These are phyloP conservation scores for Poecile montanus DNA, from an alignment of 2,797 vertebrate species.

Conservation along the genomic window DNA sequence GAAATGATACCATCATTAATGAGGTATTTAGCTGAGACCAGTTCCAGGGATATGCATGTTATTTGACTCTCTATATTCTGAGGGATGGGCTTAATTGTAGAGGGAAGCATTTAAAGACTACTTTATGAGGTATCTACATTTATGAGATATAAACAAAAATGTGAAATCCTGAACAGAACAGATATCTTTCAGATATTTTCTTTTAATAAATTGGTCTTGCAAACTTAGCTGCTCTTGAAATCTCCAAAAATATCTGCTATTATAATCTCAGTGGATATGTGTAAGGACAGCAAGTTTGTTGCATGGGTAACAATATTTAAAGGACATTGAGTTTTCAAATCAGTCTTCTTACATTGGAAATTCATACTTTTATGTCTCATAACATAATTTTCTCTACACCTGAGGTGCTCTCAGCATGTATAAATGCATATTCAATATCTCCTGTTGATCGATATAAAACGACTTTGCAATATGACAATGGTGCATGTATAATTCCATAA, in stretches of 20 bases:
- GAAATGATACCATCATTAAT: not conserved
- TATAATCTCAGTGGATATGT: not conserved
- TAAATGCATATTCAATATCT: constrained; percentile 40
- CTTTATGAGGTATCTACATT: not conserved
- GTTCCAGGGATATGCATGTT: not conserved
- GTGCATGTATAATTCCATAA: not conserved
- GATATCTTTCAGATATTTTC: not conserved
- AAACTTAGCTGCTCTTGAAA: not conserved
- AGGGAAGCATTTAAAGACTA: not conserved
- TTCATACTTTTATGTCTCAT: not conserved
- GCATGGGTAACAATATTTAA: not conserved
- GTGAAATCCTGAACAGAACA: not conserved
- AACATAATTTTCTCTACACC: not conserved
- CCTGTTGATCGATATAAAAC: not conserved
- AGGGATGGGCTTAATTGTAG: not conserved
- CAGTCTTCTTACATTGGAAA: not conserved
- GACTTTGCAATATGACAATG: not conserved
- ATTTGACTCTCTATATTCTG: not conserved
- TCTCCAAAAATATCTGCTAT: not conserved
- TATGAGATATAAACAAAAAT: not conserved
- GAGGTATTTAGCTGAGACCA: not conserved
- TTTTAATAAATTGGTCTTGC: not conserved
- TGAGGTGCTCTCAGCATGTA: constrained; percentile 5
- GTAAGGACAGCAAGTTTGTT: not conserved
- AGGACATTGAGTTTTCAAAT: not conserved